Conservation (phyloP, 1,140 invertebrate genomes). For the Polyergus mexicanus region DNA sequence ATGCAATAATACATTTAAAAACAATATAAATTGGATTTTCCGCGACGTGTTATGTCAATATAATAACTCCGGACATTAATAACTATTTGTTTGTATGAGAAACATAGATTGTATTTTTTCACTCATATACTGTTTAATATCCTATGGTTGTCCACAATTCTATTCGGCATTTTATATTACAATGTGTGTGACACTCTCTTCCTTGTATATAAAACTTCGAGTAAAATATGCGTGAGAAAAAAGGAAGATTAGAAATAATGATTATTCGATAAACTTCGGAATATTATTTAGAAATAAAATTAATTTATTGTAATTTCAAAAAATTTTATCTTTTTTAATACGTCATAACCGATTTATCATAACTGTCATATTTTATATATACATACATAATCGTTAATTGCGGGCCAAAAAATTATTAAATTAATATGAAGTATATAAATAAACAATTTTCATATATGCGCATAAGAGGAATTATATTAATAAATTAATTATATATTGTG, state of each 20-base stretch:
- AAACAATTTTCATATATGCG: neutral
- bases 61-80: conserved; percentile 72
- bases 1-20: neutral
- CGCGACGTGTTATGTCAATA: conserved; percentile 32
- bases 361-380: neutral
- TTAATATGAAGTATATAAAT: conserved; percentile 8
- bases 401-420: conserved; percentile 13
- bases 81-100: conserved; percentile 72
- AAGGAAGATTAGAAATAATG: conserved; percentile 72
- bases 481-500: neutral
- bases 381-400: conserved; percentile 24
- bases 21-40: neutral
- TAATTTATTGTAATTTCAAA: conserved; percentile 18
- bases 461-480: conserved; percentile 19
- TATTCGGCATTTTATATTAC: conserved; percentile 69
- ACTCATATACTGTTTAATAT: conserved; percentile 67
- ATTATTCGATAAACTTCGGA: conserved; percentile 10
- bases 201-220: conserved; percentile 66
- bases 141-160: conserved; percentile 64
- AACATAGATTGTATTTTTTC: conserved; percentile 74
- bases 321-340: neutral
- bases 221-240: conserved; percentile 70
- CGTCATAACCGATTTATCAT: neutral
- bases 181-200: conserved; percentile 60
- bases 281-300: neutral